These are phyloP conservation scores for Morpho achilles DNA, from an alignment of 2,888 invertebrate genomes.

Conservation along the genomic window DNA sequence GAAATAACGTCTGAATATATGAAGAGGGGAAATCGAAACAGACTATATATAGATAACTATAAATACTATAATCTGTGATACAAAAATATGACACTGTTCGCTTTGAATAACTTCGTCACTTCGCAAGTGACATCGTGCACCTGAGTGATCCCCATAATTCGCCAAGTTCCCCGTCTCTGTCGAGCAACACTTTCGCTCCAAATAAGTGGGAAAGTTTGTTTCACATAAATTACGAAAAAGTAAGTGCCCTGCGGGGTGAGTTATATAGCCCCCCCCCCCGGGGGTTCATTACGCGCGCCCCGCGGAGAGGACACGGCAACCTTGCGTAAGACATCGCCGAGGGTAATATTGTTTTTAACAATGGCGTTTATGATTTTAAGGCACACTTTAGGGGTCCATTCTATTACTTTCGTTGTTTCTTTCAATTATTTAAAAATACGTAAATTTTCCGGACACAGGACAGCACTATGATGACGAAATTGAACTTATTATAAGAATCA, in stretches of 20 bases:
- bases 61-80: not conserved
- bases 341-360: not conserved
- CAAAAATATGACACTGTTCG: not conserved
- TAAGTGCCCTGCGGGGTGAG: slow-evolving; percentile 15
- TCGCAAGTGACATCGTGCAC: not conserved
- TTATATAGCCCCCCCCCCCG: slow-evolving; percentile 20
- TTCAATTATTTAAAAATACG: too few relatives aligned
- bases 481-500: too few relatives aligned
- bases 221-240: slow-evolving; percentile 27
- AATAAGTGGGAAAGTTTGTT: slow-evolving; percentile 29
- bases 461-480: too few relatives aligned
- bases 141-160: slow-evolving; percentile 7
- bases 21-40: not conserved
- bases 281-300: slow-evolving; percentile 45
- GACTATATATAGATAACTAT: not conserved
- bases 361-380: not conserved
- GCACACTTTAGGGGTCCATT: too few relatives aligned
- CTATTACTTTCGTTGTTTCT: too few relatives aligned
- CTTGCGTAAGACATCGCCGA: slow-evolving; percentile 2
- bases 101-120: not conserved
- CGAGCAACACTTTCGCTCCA: slow-evolving; percentile 13
- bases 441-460: too few relatives aligned
- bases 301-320: not conserved
- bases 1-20: not conserved
- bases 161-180: slow-evolving; percentile 4